These are phyloP conservation scores for Dasyprocta punctata DNA, from an alignment of 2,113 vertebrate genomes.

Conservation along the genomic window DNA sequence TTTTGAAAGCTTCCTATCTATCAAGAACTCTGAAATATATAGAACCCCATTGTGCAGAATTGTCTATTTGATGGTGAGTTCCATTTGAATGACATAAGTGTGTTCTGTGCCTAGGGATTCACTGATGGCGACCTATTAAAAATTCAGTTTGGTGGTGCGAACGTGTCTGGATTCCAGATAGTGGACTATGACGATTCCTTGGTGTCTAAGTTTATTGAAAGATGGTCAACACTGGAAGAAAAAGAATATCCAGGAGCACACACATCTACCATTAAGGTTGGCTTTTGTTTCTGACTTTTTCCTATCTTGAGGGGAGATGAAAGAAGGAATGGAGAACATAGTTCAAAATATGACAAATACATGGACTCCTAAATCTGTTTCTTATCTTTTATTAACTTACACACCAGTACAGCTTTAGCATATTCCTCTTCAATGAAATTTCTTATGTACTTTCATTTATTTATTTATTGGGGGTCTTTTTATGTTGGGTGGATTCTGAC, in stretches of 20 bases:
- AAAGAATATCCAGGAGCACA: conserved; percentile 99
- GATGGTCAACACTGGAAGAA: conserved; percentile 98
- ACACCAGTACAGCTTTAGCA: background rate
- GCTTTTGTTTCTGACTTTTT: conserved; percentile 50
- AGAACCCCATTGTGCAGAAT: background rate
- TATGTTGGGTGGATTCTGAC: background rate
- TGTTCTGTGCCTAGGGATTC: conserved; percentile 92
- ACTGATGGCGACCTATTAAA: conserved; percentile 97
- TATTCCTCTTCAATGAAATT: background rate
- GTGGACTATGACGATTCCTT: conserved; percentile 98
- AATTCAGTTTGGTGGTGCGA: conserved; percentile 99
- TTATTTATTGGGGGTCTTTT: background rate
- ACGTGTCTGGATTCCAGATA: conserved; percentile 99
- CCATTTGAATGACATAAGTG: background rate
- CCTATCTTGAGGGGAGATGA: background rate
- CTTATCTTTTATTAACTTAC: background rate
- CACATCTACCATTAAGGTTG: conserved; percentile 95
- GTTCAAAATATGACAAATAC: background rate
- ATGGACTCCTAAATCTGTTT: background rate
- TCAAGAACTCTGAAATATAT: background rate
- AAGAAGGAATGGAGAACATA: background rate
- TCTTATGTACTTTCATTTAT: background rate
- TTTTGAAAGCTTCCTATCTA: background rate
- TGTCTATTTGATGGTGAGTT: conserved; percentile 28
- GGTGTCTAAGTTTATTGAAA: conserved; percentile 98